Conservation (phyloP, 2,113 vertebrate genomes). For the Formicarius rufipectus region DNA sequence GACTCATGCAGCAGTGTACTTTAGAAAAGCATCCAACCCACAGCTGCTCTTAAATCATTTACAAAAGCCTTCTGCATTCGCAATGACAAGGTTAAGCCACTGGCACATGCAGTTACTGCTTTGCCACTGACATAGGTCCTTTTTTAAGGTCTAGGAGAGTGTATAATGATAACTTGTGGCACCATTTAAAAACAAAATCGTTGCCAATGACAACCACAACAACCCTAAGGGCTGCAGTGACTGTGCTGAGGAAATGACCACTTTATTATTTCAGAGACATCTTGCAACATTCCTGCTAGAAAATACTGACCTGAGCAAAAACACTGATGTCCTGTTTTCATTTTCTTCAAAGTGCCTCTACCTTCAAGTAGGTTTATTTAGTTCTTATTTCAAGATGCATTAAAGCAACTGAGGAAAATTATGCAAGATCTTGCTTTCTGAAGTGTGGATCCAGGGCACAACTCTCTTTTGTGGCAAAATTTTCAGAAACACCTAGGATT, state of each 20-base stretch:
- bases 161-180: background rate
- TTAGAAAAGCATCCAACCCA: background rate
- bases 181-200: background rate
- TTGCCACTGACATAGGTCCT: background rate
- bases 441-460: background rate
- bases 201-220: background rate
- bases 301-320: background rate
- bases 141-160: background rate
- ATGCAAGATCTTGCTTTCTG: background rate
- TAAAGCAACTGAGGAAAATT: background rate
- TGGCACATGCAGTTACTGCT: background rate
- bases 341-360: background rate
- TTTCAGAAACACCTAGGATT: background rate
- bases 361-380: background rate
- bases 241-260: background rate
- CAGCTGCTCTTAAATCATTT: background rate
- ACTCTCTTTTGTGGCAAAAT: background rate
- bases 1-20: background rate
- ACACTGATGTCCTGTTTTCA: background rate
- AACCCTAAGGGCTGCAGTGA: background rate
- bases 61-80: background rate
- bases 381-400: background rate
- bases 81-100: background rate
- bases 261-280: background rate
- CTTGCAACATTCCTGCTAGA: background rate